Conservation (phyloP, 2,797 vertebrate species). For the Ataeniobius toweri region DNA sequence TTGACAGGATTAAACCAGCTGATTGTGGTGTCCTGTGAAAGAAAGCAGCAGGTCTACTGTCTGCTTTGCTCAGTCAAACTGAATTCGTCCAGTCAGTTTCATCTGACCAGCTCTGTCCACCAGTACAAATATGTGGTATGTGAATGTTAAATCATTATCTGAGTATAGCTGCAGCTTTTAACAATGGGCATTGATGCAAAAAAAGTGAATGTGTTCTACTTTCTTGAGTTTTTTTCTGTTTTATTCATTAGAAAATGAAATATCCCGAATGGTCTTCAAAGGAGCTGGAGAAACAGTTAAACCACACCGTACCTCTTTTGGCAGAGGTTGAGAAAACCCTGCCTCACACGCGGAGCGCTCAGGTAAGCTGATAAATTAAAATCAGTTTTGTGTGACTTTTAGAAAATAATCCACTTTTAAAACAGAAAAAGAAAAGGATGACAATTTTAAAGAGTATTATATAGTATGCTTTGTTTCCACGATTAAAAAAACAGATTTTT, state of each 20-base stretch:
- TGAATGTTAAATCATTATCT: background rate
- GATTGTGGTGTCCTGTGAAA: slow-evolving; percentile 33
- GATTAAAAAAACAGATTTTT: no score
- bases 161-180: background rate
- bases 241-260: slow-evolving; percentile 44
- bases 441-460: no score
- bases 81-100: background rate
- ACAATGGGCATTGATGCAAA: background rate
- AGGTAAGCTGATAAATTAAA: slow-evolving; percentile 41
- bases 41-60: slow-evolving; percentile 60
- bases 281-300: slow-evolving; percentile 11
- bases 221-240: background rate
- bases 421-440: background rate
- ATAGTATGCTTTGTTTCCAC: no score
- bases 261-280: slow-evolving; percentile 24
- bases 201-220: background rate
- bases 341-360: background rate
- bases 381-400: background rate
- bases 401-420: background rate
- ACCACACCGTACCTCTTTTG: slow-evolving; percentile 13
- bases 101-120: slow-evolving; percentile 23
- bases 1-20: slow-evolving; percentile 49
- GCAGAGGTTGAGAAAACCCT: slow-evolving; percentile 24
- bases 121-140: slow-evolving; percentile 59
- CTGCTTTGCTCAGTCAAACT: slow-evolving; percentile 55